phyloP scores from a whole-genome alignment of 2,888 invertebrate species.

The Marronus borbonicus region DNA sequence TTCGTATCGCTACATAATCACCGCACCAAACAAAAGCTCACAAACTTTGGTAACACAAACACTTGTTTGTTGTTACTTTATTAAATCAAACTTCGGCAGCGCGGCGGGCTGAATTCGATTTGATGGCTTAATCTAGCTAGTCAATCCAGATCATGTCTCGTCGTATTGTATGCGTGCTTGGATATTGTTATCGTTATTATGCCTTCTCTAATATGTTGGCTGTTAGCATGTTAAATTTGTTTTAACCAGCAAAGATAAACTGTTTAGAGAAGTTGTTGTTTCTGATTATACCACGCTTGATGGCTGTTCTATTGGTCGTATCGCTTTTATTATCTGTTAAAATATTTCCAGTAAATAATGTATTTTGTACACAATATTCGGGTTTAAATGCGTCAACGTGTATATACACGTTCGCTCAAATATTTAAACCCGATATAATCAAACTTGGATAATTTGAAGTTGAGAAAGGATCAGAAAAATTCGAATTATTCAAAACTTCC shows the following conservation, averaged over 20 bases:
- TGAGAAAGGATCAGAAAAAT: no score
- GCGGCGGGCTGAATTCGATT: neutral
- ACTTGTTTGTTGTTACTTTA: neutral
- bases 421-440: no score
- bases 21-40: neutral
- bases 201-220: neutral
- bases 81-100: neutral
- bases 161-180: neutral
- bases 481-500: no score
- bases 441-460: no score
- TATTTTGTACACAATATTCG: no score
- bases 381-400: no score
- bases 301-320: no score
- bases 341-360: no score
- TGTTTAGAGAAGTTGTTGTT: neutral
- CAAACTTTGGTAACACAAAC: neutral
- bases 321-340: no score
- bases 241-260: neutral
- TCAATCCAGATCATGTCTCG: neutral
- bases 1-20: neutral
- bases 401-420: no score
- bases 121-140: neutral
- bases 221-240: neutral
- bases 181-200: slow-evolving; percentile 3
- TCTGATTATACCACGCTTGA: no score